Conservation (phyloP, 2,888 invertebrate genomes). For the Meta bourneti region DNA sequence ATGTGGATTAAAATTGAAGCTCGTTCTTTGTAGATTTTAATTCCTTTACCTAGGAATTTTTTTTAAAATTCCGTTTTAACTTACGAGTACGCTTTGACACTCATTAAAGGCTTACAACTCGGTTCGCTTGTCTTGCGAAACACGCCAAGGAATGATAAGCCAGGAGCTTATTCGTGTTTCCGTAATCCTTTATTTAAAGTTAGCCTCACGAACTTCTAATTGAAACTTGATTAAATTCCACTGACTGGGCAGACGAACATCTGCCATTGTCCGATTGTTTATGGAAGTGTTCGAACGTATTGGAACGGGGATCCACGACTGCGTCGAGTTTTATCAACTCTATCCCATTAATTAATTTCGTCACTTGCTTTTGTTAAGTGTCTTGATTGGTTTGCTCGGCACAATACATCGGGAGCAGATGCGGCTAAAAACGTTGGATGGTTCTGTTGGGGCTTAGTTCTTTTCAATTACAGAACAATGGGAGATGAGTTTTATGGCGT, state of each 20-base stretch:
- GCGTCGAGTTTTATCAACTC: background rate
- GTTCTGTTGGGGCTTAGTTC: no score
- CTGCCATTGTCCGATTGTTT: background rate
- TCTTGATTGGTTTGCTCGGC: no score
- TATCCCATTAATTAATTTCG: conserved; percentile 9
- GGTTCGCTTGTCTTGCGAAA: background rate
- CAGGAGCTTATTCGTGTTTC: background rate
- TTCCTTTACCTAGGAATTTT: background rate
- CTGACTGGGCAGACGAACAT: background rate
- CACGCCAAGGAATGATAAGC: background rate
- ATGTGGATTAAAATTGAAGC: no score
- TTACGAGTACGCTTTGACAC: background rate
- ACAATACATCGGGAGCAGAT: no score
- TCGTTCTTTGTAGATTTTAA: background rate
- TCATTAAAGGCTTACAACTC: background rate
- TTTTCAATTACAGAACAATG: no score
- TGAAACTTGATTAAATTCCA: conserved; percentile 23
- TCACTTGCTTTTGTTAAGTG: background rate
- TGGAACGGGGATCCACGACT: background rate
- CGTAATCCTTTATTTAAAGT: background rate
- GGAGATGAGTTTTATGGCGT: no score
- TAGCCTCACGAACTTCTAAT: background rate
- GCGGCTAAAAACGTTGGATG: no score
- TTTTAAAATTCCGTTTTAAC: background rate
- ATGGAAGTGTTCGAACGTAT: background rate